phyloP scores from a whole-genome alignment of 2,797 vertebrate species.

The Enteromius trimaculatus region DNA sequence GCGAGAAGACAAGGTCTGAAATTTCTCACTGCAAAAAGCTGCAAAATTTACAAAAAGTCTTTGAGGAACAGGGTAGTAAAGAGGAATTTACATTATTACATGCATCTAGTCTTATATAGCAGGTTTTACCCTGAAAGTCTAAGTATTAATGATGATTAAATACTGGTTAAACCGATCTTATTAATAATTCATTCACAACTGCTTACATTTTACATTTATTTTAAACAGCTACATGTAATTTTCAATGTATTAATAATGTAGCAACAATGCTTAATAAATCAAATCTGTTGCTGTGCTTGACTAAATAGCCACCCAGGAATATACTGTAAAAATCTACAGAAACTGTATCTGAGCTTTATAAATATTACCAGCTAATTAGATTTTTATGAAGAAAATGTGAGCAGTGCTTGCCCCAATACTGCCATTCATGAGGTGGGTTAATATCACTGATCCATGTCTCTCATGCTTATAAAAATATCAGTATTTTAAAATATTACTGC shows the following conservation, averaged over 20 bases:
- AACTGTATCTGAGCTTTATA: background rate
- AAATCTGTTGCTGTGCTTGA: background rate
- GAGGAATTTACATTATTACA: background rate
- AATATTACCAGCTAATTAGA: background rate
- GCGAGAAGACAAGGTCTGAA: constrained; percentile 35
- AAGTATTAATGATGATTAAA: background rate
- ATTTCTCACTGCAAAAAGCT: constrained; percentile 7
- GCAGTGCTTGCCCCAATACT: background rate
- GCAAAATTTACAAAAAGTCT: background rate
- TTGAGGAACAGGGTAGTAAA: background rate
- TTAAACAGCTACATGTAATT: background rate
- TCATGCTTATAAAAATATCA: background rate
- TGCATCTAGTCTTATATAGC: background rate
- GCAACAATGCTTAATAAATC: constrained; percentile 6
- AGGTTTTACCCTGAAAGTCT: background rate
- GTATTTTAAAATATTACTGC: background rate
- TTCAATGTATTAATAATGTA: constrained; percentile 3
- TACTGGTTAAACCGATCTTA: background rate
- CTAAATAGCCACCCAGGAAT: constrained; percentile 1
- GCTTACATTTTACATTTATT: background rate
- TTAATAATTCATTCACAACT: background rate
- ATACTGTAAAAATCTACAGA: background rate
- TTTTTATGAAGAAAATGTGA: background rate
- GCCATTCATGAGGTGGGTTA: background rate
- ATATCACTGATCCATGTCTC: background rate